Evolutionary conservation across 2,113 vertebrate genomes (phyloP), one percentile per base, ranked within the genome.

Genomic region (Arothron firmamentum): DNA sequence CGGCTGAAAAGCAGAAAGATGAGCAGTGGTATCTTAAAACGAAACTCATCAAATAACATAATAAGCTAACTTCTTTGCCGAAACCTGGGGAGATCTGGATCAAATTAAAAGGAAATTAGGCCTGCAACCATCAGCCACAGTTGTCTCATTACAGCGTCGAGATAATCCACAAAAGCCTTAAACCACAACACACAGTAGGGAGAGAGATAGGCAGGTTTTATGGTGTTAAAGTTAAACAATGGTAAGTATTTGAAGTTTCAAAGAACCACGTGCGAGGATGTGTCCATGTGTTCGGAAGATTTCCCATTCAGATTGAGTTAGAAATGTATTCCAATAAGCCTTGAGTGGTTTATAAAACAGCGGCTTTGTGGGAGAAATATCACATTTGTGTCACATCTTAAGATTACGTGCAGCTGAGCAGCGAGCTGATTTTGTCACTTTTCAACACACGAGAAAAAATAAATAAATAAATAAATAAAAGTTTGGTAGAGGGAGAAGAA

Each of bases 71-170:
- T 86, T 84, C 79, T 86, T 73, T 78, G 71, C 85, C 56, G 66
- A 78, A 85, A 87, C 75, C 82, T 81, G 79, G 67, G 78, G 84
- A 88, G 84, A 84, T 86, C 55, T 56, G 76, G 84, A 89, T 89
- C 81, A 84, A 85, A 89, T 89, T 89, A 86, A 85, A 88, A 86
- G 78, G 61, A 86, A 88, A 89, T 84, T 84, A 87, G 82, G 82
- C 85, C 84, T 68, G 69, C 66, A 86, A 79, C 84, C 82, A 86
- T 81, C 84, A 84, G 82, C 69, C 74, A 72, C 79, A 80, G 75
- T 84, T 80, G 82, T 87, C 84, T 88, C 81, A 87, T 86, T 86
- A 89, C 77, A 82, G 78, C 61, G 49, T 71, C 63, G 69, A 87
- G 81, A 88, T 88, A 85, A 88, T 88, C 82, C 83, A 85, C 81